Evolutionary conservation across 2,888 invertebrate species (phyloP), one percentile per base, ranked within the genome.

Genomic region (Thymelicus lineola): DNA sequence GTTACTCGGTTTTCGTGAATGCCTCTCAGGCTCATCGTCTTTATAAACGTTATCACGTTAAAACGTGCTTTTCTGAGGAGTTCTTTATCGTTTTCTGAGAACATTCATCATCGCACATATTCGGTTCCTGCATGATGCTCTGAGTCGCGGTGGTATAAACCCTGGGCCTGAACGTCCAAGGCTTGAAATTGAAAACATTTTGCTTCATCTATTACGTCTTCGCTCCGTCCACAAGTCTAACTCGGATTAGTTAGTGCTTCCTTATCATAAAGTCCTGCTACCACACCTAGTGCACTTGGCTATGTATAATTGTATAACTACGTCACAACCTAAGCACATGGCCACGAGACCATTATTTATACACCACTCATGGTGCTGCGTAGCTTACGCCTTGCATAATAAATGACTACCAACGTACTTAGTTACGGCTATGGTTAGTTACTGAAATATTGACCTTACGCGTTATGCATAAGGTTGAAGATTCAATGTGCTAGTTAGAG

Each of bases 331-430:
- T 36, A 28, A 67, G 60, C 67, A 67, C 42, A 67, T 67, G 60
- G 53, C 57, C 20, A 57, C 55, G 28, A 36, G 46, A 36, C 60
- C 28, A 67, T 67, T 61, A 67, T 67, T 59, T 60, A 66, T 67
- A 55, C 42, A 53, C 10, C 7, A 35, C 45, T 17, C 60, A 67
- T 67, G 53, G 60, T 60, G 20, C 15, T 53, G 45, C 42, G 53
- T 38, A 35, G 55, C 53, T 55, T 28, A 60, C 17, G 66, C n/a
- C 53, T 67, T 67, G 66, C 66, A 67, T 67, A 67, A 67, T 67
- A 67, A 67, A 67, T 60, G 50, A 60, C 60, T 42, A 65, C 57
- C 57, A 53, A 65, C 57, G 57, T 65, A 38, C 28, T 65, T n/a
- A 5, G 55, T 10, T 55, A 55, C 17, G 20, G 35, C 35, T 35